Percentiles rank a stretch among this genome's conserved stretches.
Evolutionary conservation across 1,140 invertebrate species (phyloP).

Genomic region (Drusus annulatus): DNA sequence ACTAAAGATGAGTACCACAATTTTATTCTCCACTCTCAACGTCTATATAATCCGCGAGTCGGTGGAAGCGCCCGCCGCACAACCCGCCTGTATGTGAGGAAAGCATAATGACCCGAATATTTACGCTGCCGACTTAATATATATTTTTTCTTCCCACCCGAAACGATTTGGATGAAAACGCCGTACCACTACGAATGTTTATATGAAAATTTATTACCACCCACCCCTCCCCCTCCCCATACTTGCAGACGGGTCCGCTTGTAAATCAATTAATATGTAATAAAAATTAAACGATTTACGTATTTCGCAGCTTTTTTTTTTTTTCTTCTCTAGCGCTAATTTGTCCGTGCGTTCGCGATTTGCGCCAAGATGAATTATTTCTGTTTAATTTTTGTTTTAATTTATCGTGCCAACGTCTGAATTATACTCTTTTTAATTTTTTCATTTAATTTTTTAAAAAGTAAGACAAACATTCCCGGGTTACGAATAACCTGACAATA

Average conservation of each 20-base stretch:
- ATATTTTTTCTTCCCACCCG: conserved; percentile 8
- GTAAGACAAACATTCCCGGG: too few relatives aligned
- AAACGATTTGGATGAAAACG: conserved; percentile 1
- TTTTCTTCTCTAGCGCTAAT: too few relatives aligned
- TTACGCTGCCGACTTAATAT: conserved; percentile 34
- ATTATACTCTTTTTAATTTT: background rate
- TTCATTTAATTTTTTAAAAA: too few relatives aligned
- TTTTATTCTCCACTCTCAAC: too few relatives aligned
- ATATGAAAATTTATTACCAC: conserved; percentile 29
- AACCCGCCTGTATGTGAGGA: background rate
- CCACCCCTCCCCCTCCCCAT: too few relatives aligned
- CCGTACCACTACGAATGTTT: background rate
- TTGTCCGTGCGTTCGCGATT: background rate
- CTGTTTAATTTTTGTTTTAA: background rate
- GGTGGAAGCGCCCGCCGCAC: background rate
- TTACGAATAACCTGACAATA: too few relatives aligned
- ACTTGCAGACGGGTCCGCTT: background rate
- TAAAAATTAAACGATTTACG: conserved; percentile 35
- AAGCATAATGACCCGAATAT: conserved; percentile 42
- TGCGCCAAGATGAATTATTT: too few relatives aligned
- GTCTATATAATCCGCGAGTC: too few relatives aligned
- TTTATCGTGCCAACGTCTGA: background rate
- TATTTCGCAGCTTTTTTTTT: background rate
- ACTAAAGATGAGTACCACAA: too few relatives aligned
- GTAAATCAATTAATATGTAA: conserved; percentile 28